Evolutionary conservation across 2,888 invertebrate species (phyloP).

Genomic region (Brachypalpus laphriformis): DNA sequence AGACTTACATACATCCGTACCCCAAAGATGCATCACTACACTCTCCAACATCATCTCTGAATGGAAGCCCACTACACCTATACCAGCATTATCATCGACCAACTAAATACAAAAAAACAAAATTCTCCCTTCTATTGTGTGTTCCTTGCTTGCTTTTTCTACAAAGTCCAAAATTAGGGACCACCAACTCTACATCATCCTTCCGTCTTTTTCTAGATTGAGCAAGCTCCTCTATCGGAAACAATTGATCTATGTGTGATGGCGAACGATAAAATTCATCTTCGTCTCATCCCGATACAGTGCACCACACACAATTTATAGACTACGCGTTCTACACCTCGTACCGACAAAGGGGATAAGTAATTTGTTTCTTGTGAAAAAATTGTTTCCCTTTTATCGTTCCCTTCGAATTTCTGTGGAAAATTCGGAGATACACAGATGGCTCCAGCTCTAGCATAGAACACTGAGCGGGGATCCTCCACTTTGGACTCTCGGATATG

Average conservation of each 20-base stretch:
- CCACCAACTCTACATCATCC: background rate
- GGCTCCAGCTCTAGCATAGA: background rate
- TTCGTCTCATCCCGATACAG: constrained; percentile 37
- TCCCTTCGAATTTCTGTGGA: constrained; percentile 1
- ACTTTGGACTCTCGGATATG: constrained; percentile 27
- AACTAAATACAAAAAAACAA: background rate
- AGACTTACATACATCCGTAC: background rate
- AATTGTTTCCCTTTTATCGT: background rate
- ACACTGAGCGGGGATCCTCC: constrained; percentile 16
- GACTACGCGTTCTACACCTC: constrained; percentile 40
- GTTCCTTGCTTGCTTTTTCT: background rate
- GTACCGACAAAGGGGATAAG: constrained; percentile 56
- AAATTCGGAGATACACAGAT: constrained; percentile 54
- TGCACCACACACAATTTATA: constrained; percentile 57
- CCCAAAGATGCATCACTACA: background rate
- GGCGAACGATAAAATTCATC: constrained; percentile 53
- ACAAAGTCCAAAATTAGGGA: constrained; percentile 11
- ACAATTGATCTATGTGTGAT: constrained; percentile 46
- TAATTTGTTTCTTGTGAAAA: constrained; percentile 52
- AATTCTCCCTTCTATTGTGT: background rate
- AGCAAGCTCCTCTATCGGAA: constrained; percentile 20
- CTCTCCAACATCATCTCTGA: background rate
- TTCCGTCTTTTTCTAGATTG: background rate
- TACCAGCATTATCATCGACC: background rate
- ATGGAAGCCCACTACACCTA: constrained; percentile 1